phyloP scores from a whole-genome alignment of 2,888 invertebrate species.

The Epinotia brunnichana region DNA sequence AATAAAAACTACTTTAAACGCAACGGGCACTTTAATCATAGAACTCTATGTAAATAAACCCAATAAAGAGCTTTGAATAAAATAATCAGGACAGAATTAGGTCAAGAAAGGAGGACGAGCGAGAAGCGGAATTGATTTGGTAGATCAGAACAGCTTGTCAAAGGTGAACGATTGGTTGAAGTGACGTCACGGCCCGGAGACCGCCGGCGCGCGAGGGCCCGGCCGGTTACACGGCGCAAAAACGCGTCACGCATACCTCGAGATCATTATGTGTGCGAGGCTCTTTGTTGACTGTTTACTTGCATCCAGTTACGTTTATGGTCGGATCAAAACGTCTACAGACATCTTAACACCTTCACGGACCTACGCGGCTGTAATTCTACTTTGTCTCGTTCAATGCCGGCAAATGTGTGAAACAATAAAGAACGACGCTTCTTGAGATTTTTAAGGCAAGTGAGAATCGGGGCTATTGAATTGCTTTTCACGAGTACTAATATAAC shows the following conservation, averaged over 20 bases:
- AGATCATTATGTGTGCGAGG: conserved; percentile 30
- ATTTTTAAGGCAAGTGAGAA: conserved; percentile 8
- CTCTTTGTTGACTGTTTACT: conserved; percentile 38
- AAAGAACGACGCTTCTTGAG: not conserved
- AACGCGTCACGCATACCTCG: conserved; percentile 36
- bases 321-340: conserved; percentile 31
- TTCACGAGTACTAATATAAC: conserved; percentile 15
- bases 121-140: conserved; percentile 39
- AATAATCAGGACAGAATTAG: conserved; percentile 28
- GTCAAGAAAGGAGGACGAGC: conserved; percentile 40
- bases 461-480: conserved; percentile 17
- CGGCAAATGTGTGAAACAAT: not conserved
- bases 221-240: conserved; percentile 34
- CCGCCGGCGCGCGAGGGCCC: conserved; percentile 23
- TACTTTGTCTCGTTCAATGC: not conserved
- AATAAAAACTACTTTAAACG: not conserved
- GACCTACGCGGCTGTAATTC: not conserved
- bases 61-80: conserved; percentile 1
- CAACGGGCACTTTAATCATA: not conserved
- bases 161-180: conserved; percentile 45
- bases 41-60: not conserved
- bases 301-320: conserved; percentile 30
- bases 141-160: conserved; percentile 44
- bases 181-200: conserved; percentile 40
- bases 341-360: conserved; percentile 4